phyloP scores from a whole-genome alignment of 2,797 vertebrate genomes.

The Sebastes vulpes region DNA sequence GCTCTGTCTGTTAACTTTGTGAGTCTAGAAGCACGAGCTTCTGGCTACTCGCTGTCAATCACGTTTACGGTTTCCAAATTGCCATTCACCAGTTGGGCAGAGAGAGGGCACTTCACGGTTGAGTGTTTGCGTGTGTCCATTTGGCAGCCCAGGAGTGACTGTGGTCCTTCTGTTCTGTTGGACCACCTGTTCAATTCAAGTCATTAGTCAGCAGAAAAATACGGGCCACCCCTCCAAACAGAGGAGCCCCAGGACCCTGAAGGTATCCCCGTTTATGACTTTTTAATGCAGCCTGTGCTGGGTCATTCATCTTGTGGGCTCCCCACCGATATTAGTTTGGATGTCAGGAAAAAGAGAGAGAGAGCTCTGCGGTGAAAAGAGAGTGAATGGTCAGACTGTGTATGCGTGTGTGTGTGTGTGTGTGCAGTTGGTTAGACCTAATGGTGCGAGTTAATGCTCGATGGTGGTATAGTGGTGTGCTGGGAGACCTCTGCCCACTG shows the following conservation, averaged over 20 bases:
- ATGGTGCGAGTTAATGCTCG: conserved; percentile 41
- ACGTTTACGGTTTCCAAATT: conserved; percentile 27
- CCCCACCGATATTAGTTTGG: conserved; percentile 48
- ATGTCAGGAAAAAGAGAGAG: conserved; percentile 46
- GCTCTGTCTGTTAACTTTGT: conserved; percentile 8
- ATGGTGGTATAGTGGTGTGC: conserved; percentile 34
- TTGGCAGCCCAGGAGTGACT: conserved; percentile 30
- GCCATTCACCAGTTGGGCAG: conserved; percentile 20
- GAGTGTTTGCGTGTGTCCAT: conserved; percentile 6
- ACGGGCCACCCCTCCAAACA: conserved; percentile 29
- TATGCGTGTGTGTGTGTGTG: neutral
- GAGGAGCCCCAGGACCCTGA: conserved; percentile 59
- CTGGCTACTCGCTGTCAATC: conserved; percentile 37
- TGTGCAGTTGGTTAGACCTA: conserved; percentile 24
- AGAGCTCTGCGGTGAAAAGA: conserved; percentile 27
- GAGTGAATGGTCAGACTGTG: neutral
- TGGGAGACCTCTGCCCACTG: conserved; percentile 40
- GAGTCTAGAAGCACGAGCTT: conserved; percentile 23
- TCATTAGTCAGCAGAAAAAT: conserved; percentile 75
- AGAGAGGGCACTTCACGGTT: neutral
- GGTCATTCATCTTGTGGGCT: conserved; percentile 76
- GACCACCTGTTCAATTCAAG: conserved; percentile 55
- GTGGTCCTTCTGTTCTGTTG: conserved; percentile 42
- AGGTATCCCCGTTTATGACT: conserved; percentile 78
- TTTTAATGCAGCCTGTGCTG: conserved; percentile 80